phyloP scores from a whole-genome alignment of 2,113 vertebrate genomes.

The Leptodactylus fuscus region DNA sequence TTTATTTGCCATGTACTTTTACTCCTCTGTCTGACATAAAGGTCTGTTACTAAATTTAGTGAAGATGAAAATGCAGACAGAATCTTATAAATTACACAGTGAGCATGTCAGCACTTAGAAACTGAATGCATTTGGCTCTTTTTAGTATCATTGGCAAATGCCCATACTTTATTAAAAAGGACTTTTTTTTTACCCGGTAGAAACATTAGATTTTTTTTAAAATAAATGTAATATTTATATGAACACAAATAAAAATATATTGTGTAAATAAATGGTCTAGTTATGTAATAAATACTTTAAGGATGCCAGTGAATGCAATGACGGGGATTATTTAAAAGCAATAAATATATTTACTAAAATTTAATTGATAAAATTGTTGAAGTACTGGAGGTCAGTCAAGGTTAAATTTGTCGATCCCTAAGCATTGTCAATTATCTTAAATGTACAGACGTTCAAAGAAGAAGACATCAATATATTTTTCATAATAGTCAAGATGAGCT shows the following conservation, averaged over 20 bases:
- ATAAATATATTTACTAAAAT: too few relatives aligned
- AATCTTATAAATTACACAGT: neutral
- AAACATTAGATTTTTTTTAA: neutral
- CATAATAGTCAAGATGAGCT: too few relatives aligned
- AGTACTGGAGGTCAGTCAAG: too few relatives aligned
- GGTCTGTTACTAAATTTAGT: constrained; percentile 20
- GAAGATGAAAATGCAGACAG: neutral
- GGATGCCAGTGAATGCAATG: too few relatives aligned
- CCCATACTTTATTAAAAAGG: neutral
- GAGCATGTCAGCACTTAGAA: neutral
- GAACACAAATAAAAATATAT: neutral
- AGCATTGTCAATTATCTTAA: too few relatives aligned
- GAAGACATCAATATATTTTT: too few relatives aligned
- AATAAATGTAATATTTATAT: neutral
- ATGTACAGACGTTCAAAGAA: too few relatives aligned
- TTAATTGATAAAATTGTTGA: too few relatives aligned
- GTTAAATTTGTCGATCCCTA: too few relatives aligned
- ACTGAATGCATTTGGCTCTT: neutral
- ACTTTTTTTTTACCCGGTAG: neutral
- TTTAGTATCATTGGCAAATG: neutral
- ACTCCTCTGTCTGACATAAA: neutral
- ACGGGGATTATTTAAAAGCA: too few relatives aligned
- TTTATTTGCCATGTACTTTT: constrained; percentile 36
- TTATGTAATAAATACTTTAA: too few relatives aligned
- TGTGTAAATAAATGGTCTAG: too few relatives aligned